Evolutionary conservation across 2,797 vertebrate species (phyloP).

Genomic region (Gorsachius magnificus): DNA sequence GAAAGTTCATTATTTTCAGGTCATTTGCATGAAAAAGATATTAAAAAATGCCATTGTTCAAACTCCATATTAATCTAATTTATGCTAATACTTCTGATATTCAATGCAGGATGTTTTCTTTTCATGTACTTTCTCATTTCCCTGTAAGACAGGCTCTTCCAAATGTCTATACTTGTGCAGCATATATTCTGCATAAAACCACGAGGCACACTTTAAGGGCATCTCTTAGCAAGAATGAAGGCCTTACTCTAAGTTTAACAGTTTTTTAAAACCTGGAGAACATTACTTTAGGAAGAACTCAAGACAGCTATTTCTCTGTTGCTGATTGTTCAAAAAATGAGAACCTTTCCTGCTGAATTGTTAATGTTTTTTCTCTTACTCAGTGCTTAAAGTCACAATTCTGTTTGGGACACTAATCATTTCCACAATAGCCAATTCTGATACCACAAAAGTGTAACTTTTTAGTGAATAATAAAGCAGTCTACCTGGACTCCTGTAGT

Average conservation of each 20-base stretch:
- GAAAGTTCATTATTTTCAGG: not conserved
- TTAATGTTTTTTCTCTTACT: not conserved
- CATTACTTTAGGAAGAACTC: not conserved
- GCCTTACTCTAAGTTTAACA: not conserved
- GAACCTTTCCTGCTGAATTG: not conserved
- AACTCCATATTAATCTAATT: not conserved
- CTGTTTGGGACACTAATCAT: not conserved
- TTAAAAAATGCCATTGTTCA: not conserved
- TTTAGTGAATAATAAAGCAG: not conserved
- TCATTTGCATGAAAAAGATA: not conserved
- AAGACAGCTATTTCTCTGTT: not conserved
- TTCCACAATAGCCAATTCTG: not conserved
- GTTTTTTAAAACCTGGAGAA: not conserved
- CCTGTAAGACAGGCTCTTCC: not conserved
- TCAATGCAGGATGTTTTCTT: not conserved
- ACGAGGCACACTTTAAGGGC: not conserved
- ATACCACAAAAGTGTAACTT: not conserved
- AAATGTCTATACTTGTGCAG: not conserved
- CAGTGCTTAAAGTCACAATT: not conserved
- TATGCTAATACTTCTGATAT: not conserved
- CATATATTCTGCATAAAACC: not conserved
- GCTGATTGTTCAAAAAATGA: not conserved
- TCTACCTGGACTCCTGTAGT: not conserved
- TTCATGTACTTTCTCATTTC: not conserved
- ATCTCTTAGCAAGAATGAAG: not conserved